Evolutionary conservation across 1,140 invertebrate species (phyloP).

Genomic region (Philotrypesis tridentata): DNA sequence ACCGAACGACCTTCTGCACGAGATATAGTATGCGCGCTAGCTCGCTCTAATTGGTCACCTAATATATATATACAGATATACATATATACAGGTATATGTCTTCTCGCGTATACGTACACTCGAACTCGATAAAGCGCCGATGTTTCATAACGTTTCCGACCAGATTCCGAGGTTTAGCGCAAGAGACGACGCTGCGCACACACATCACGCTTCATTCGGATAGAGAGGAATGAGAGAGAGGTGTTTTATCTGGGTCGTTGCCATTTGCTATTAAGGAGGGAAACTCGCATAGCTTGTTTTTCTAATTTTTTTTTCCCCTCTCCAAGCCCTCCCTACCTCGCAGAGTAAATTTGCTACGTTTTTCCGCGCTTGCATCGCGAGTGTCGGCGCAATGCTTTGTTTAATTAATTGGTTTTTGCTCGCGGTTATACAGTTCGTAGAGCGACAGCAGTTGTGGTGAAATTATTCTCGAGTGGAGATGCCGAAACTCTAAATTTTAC

Average conservation of each 20-base stretch:
- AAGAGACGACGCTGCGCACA: constrained; percentile 6
- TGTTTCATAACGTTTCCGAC: constrained; percentile 21
- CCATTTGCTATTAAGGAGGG: constrained; percentile 38
- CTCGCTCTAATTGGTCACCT: background rate
- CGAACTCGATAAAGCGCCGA: background rate
- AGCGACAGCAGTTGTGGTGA: too few species aligned
- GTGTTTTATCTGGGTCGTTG: constrained; percentile 34
- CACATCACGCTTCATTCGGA: background rate
- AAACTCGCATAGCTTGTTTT: constrained; percentile 26
- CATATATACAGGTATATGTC: too few species aligned
- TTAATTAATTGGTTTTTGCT: too few species aligned
- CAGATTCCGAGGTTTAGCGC: constrained; percentile 15
- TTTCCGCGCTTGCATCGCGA: too few species aligned
- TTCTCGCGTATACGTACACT: too few species aligned
- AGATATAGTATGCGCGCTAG: too few species aligned
- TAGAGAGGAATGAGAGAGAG: background rate
- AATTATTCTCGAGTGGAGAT: too few species aligned
- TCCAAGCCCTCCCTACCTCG: background rate
- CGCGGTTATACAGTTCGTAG: too few species aligned
- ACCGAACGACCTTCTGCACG: background rate
- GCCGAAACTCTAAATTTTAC: too few species aligned
- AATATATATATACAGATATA: background rate
- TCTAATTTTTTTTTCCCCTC: background rate
- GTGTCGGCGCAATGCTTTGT: too few species aligned
- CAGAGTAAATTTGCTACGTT: too few species aligned